These are phyloP conservation scores for Chaetorhynchus papuensis DNA, from an alignment of 2,113 vertebrate genomes.

Conservation along the genomic window DNA sequence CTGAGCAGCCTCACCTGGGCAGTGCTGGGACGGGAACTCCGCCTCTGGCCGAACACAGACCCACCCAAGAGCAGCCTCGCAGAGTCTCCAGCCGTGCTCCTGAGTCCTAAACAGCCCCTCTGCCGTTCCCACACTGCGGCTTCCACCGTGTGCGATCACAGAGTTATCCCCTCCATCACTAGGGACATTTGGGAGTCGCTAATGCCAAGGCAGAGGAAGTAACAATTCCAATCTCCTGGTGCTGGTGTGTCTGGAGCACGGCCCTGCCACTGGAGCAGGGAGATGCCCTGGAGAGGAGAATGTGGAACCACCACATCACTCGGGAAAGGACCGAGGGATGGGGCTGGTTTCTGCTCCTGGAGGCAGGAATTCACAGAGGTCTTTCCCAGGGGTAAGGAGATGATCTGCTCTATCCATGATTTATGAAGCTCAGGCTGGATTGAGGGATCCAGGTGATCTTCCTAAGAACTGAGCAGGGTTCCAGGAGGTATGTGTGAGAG, in stretches of 20 bases:
- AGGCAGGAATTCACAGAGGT: not conserved
- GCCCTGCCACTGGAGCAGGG: not conserved
- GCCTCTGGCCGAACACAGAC: not conserved
- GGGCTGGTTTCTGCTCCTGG: not conserved
- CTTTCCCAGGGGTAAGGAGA: not conserved
- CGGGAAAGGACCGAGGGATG: not conserved
- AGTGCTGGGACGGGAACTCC: accelerated
- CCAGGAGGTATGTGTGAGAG: not conserved
- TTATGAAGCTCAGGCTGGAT: not conserved
- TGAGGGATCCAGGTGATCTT: not conserved
- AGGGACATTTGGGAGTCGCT: not conserved
- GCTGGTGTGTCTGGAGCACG: not conserved
- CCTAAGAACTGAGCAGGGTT: not conserved
- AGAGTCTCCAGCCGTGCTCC: not conserved
- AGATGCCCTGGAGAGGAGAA: not conserved
- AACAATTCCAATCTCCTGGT: not conserved
- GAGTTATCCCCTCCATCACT: not conserved
- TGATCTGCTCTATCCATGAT: not conserved
- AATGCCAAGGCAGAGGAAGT: not conserved
- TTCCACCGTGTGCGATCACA: not conserved
- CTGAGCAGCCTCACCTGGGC: not conserved
- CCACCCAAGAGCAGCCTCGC: not conserved
- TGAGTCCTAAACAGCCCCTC: not conserved
- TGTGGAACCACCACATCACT: not conserved
- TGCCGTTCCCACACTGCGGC: not conserved